These are phyloP conservation scores for Galaxea fascicularis DNA, from an alignment of 92 coral and sea anemone genomes.

Conservation along the genomic window DNA sequence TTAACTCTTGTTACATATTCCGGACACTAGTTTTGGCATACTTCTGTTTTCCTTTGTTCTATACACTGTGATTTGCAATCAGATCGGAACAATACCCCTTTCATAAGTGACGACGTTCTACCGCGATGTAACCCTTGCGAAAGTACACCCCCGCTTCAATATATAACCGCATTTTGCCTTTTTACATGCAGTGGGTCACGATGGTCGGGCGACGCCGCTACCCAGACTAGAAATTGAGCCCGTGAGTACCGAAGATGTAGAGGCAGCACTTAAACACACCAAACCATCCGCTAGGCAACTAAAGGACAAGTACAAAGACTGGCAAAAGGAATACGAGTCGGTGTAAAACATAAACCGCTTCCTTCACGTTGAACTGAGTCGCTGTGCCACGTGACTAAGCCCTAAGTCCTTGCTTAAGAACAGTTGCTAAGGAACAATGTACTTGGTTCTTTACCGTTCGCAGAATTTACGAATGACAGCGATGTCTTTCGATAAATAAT, in stretches of 20 bases:
- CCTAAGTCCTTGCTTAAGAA: background rate
- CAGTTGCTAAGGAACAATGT: background rate
- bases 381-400: background rate
- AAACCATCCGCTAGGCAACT: constrained; percentile 98
- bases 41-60: too few species aligned
- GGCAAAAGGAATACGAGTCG: constrained; percentile 98
- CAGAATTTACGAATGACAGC: too few species aligned
- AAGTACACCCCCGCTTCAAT: background rate
- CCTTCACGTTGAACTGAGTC: background rate
- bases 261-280: constrained; percentile 95
- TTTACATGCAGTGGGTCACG: constrained; percentile 42
- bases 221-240: constrained; percentile 91
- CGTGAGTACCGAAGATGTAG: constrained; percentile 90
- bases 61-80: too few species aligned
- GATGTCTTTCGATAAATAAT: too few species aligned
- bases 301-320: constrained; percentile 88
- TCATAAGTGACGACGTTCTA: background rate
- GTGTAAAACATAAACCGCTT: constrained; percentile 32
- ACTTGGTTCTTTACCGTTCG: background rate
- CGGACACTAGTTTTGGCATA: too few species aligned
- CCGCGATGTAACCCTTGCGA: background rate
- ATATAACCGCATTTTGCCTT: background rate
- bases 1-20: too few species aligned
- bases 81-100: too few species aligned
- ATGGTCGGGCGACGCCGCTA: constrained; percentile 90